Conservation (phyloP, 2,888 invertebrate species). For the Apotomis betuletana region DNA sequence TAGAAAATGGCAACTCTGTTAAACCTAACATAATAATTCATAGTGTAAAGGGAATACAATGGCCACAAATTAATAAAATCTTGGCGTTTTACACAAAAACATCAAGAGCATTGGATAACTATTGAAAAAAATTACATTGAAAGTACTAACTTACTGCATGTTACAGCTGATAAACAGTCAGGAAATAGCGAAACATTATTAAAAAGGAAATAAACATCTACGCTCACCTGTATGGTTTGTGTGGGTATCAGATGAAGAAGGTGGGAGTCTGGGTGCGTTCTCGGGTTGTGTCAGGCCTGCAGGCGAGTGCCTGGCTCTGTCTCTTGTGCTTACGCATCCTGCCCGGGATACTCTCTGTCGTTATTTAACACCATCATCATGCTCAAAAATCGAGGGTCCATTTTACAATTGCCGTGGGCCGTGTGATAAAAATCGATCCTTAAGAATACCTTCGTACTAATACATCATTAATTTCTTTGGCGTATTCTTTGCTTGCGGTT, state of each 20-base stretch:
- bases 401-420: slow-evolving; percentile 80
- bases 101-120: slow-evolving; percentile 7
- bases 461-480: slow-evolving; percentile 82
- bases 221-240: slow-evolving; percentile 62
- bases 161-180: not conserved
- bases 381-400: slow-evolving; percentile 79
- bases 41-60: not conserved
- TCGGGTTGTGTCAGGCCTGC: slow-evolving; percentile 73
- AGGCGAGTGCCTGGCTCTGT: slow-evolving; percentile 78
- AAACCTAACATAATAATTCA: not conserved
- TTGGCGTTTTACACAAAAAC: slow-evolving; percentile 11
- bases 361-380: slow-evolving; percentile 74
- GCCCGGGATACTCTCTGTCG: slow-evolving; percentile 72
- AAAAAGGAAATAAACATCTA: not conserved
- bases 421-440: slow-evolving; percentile 79
- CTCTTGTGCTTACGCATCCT: slow-evolving; percentile 83
- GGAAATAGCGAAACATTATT: not conserved
- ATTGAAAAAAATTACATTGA: slow-evolving; percentile 15
- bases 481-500: slow-evolving; percentile 77
- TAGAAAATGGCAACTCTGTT: not conserved
- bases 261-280: slow-evolving; percentile 67
- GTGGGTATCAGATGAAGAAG: slow-evolving; percentile 74
- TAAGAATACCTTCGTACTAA: slow-evolving; percentile 70
- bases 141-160: not conserved
- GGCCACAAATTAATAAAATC: slow-evolving; percentile 1